Evolutionary conservation across 1,140 invertebrate genomes (phyloP).

Genomic region (Trichoplusia ni): DNA sequence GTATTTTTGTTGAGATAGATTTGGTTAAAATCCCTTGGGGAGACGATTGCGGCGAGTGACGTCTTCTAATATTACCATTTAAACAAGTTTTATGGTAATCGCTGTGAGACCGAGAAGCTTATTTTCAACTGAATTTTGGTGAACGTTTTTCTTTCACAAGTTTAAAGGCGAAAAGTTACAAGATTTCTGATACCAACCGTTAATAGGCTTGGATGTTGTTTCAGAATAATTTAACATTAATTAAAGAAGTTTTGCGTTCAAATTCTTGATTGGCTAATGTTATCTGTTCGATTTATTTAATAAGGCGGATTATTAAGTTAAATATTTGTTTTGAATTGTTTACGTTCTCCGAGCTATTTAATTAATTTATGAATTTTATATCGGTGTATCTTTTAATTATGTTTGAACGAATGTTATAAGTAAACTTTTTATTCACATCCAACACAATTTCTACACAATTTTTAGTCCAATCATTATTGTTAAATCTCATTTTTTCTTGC

Average conservation of each 20-base stretch:
- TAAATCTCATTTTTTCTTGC: too few species aligned
- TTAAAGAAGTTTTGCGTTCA: constrained; percentile 57
- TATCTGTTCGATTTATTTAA: constrained; percentile 35
- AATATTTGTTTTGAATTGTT: neutral
- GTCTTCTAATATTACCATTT: constrained; percentile 81
- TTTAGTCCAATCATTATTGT: too few species aligned
- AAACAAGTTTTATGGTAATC: constrained; percentile 82
- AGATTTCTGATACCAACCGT: constrained; percentile 61
- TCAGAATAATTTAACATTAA: constrained; percentile 65
- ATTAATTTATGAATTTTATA: too few species aligned
- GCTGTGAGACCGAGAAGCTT: constrained; percentile 61
- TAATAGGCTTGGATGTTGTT: constrained; percentile 71
- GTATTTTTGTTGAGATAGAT: constrained; percentile 60
- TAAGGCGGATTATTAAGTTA: constrained; percentile 13
- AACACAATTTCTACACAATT: too few species aligned
- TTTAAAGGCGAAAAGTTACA: constrained; percentile 74
- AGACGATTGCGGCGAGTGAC: constrained; percentile 67
- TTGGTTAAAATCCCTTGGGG: constrained; percentile 53
- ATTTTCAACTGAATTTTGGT: constrained; percentile 71
- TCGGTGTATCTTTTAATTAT: too few species aligned
- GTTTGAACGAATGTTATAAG: too few species aligned
- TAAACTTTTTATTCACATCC: too few species aligned
- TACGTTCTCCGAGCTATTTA: too few species aligned
- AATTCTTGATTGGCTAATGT: constrained; percentile 46
- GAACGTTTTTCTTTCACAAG: constrained; percentile 68